phyloP scores from a whole-genome alignment of 1,140 invertebrate species.

The Diorhabda sublineata region DNA sequence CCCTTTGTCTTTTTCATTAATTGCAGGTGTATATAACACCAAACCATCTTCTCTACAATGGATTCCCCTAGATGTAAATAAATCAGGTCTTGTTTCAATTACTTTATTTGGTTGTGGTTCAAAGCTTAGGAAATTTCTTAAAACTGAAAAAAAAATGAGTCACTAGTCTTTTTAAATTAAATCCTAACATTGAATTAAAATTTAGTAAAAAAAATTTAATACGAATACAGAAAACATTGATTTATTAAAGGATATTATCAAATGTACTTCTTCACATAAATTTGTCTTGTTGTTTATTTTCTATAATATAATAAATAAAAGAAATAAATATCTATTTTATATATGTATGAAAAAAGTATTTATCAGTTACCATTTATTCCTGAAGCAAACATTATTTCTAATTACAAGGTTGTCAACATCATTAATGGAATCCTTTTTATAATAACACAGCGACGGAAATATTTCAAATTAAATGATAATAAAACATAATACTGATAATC shows the following conservation, averaged over 20 bases:
- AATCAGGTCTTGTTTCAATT: constrained; percentile 61
- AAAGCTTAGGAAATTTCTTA: constrained; percentile 49
- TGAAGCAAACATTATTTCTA: constrained; percentile 18
- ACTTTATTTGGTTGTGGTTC: constrained; percentile 59
- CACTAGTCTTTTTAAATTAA: not conserved
- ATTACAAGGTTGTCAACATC: not conserved
- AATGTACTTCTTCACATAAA: no score
- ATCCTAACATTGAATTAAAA: not conserved
- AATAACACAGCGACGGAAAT: not conserved
- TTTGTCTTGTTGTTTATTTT: no score
- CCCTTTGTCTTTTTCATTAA: constrained; percentile 46
- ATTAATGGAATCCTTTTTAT: not conserved
- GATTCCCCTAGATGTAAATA: constrained; percentile 60
- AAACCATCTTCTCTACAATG: constrained; percentile 65
- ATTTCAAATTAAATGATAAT: no score
- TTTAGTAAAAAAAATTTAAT: not conserved
- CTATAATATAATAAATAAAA: no score
- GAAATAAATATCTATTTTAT: no score
- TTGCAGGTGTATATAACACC: constrained; percentile 60
- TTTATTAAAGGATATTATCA: no score
- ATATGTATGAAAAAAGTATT: no score
- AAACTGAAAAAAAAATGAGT: constrained; percentile 45
- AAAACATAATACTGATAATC: no score
- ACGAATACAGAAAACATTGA: not conserved
- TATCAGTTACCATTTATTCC: constrained; percentile 24